Evolutionary conservation across 2,888 invertebrate species (phyloP), one percentile per base, ranked within the genome.

Genomic region (Noctua pronuba): DNA sequence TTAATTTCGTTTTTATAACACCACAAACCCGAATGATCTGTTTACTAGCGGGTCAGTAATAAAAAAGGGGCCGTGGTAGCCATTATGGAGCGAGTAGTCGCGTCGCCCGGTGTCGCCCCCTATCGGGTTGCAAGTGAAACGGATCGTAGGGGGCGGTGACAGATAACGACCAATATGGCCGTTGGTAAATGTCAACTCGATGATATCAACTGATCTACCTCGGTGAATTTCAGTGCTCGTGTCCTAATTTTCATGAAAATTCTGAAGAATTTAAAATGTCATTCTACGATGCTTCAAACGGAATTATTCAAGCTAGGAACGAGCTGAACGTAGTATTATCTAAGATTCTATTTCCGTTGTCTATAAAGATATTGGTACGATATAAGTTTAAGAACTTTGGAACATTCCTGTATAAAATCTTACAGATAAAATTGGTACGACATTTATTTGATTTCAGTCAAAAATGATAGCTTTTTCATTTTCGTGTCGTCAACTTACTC

Each of bases 11-110:
- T 96, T 96, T 96, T 96, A 96, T 96, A 96, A 94, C 96, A 96
- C 96, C 96, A 96, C 96, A 96, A 96, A 96, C 95, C 96, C 95
- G 96, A 96, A 96, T 96, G 96, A 96, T 96, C 96, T 96, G 96
- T 96, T 96, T 96, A 96, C 96, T 96, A 95, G 96, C 96, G 96
- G 96, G 95, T 95, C 95, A 96, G 96, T 96, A 96, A 96, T 96
- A 96, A 96, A 96, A 95, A 95, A 93, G 94, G 95, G 96, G 95
- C 95, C 94, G 95, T 93, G 94, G 95, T 95, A 94, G 95, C 95
- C 94, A 95, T 96, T 96, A 96, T 94, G 89, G 91, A 92, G 93
- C 92, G 94, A 95, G 95, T 94, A 94, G 94, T 91, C 93, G 90
- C 93, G 93, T 91, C 92, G 92, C 92, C 91, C 93, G 91, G 91